Conservation (phyloP, 2,888 invertebrate species). For the Acleris sparsana region DNA sequence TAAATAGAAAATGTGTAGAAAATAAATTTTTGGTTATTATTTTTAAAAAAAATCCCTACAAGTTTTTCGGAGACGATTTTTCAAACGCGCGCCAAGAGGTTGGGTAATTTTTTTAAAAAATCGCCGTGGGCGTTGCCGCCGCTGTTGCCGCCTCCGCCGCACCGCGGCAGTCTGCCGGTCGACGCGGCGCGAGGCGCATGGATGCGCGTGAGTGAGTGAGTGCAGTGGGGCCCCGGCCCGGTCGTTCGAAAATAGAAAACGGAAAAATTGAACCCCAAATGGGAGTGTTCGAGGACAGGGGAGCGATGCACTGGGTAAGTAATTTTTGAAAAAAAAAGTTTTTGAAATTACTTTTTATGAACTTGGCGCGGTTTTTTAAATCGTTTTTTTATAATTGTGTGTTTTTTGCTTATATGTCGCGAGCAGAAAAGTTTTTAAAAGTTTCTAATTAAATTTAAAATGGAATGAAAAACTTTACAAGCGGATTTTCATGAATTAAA, state of each 20-base stretch:
- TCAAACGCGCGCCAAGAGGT: no score
- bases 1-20: no score
- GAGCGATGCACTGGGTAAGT: slow-evolving; percentile 96
- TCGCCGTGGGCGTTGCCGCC: slow-evolving; percentile 34
- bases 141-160: slow-evolving; percentile 36
- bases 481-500: no score
- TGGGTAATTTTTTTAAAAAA: background rate
- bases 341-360: background rate
- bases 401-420: no score
- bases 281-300: slow-evolving; percentile 95
- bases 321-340: background rate
- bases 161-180: slow-evolving; percentile 68
- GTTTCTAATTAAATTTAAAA: no score
- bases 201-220: slow-evolving; percentile 71
- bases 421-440: no score
- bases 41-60: no score
- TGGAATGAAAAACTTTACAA: no score
- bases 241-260: slow-evolving; percentile 78
- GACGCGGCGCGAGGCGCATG: slow-evolving; percentile 72
- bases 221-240: slow-evolving; percentile 80
- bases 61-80: background rate
- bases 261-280: slow-evolving; percentile 88
- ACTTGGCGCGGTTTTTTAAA: background rate
- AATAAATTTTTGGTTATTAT: no score
- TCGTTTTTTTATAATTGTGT: background rate